phyloP scores from a whole-genome alignment of 1,140 invertebrate species.

The Heliconius hewitsoni region DNA sequence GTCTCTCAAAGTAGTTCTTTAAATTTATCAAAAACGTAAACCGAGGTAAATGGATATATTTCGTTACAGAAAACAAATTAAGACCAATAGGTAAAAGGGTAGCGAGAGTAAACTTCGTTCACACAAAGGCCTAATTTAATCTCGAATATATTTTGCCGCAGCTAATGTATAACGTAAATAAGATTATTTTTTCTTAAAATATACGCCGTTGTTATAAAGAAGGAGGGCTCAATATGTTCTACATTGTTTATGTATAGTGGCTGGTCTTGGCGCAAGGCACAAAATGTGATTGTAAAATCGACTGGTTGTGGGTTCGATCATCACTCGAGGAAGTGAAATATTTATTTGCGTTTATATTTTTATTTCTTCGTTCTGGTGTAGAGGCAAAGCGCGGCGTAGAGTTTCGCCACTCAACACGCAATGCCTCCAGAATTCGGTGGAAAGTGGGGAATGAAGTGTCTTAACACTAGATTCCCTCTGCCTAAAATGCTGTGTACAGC shows the following conservation, averaged over 20 bases:
- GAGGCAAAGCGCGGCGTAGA: no score
- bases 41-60: slow-evolving; percentile 13
- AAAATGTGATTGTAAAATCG: no score
- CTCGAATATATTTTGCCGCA: not conserved
- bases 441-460: no score
- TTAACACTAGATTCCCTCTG: no score
- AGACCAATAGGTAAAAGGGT: slow-evolving; percentile 21
- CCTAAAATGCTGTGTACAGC: no score
- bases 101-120: slow-evolving; percentile 6
- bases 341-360: no score
- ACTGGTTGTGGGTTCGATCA: no score
- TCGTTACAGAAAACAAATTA: slow-evolving; percentile 25
- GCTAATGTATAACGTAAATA: slow-evolving; percentile 11
- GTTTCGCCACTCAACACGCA: no score
- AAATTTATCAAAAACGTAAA: not conserved
- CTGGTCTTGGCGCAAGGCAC: no score
- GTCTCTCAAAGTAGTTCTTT: not conserved
- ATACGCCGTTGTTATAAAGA: not conserved
- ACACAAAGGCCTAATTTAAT: slow-evolving; percentile 13
- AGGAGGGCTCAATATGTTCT: not conserved
- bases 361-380: no score
- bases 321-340: no score
- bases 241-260: not conserved
- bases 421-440: no score
- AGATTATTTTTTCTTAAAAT: not conserved